phyloP scores from a whole-genome alignment of 2,797 vertebrate species.

The Hirundo rustica region DNA sequence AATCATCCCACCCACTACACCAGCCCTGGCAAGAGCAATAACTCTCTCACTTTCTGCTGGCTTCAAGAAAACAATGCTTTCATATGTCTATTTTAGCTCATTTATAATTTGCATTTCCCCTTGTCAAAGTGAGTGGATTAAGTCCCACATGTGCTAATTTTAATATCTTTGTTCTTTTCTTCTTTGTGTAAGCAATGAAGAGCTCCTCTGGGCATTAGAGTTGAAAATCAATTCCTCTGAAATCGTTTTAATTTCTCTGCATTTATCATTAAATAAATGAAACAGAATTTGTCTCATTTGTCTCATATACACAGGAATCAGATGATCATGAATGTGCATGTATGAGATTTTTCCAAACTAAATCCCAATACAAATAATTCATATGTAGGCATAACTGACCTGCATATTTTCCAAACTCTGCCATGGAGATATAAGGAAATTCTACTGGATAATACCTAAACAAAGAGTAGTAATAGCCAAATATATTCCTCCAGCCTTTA shows the following conservation, averaged over 20 bases:
- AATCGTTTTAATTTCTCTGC: constrained; percentile 42
- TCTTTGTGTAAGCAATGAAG: constrained; percentile 23
- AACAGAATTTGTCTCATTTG: constrained; percentile 38
- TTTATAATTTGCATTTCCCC: constrained; percentile 9
- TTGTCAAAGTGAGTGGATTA: background rate
- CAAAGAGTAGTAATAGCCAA: background rate
- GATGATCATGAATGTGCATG: background rate
- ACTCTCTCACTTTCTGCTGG: background rate
- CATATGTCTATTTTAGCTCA: background rate
- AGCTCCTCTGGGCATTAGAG: constrained; percentile 8
- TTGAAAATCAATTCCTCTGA: constrained; percentile 45
- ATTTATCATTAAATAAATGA: constrained; percentile 49
- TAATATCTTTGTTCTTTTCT: constrained; percentile 44
- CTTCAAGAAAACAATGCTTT: background rate
- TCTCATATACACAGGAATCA: constrained; percentile 23
- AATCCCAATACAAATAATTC: background rate
- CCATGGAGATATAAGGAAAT: background rate
- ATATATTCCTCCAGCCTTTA: background rate
- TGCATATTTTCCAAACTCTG: background rate
- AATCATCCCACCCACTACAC: background rate
- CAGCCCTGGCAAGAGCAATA: background rate
- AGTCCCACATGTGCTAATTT: constrained; percentile 17
- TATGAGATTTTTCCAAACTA: constrained; percentile 19
- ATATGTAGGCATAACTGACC: background rate
- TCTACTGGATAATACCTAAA: background rate